Percentiles rank a stretch among this genome's conserved stretches.
Evolutionary conservation across 2,888 invertebrate species (phyloP).

Genomic region (Agrotis ipsilon): DNA sequence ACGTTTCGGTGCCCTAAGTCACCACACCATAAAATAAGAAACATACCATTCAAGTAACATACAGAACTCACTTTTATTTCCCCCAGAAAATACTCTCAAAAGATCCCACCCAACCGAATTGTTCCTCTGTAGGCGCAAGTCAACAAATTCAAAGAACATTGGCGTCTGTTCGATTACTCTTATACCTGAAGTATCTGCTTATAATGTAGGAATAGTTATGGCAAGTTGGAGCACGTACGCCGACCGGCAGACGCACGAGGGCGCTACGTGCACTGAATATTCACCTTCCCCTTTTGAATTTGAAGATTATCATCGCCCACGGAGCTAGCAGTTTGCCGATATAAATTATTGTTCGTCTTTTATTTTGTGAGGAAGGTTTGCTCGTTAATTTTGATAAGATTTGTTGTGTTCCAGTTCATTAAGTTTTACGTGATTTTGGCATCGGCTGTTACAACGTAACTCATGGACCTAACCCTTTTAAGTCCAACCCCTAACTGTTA

Average conservation of each 20-base stretch:
- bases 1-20: too few relatives aligned
- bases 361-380: slow-evolving; percentile 27
- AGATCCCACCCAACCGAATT: slow-evolving; percentile 1
- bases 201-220: slow-evolving; percentile 69
- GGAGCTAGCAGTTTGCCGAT: slow-evolving; percentile 55
- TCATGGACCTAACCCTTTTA: too few relatives aligned
- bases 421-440: background rate
- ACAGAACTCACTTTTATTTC: background rate
- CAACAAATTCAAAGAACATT: slow-evolving; percentile 50
- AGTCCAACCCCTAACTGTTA: too few relatives aligned
- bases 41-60: background rate
- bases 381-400: slow-evolving; percentile 35
- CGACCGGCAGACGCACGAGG: slow-evolving; percentile 68
- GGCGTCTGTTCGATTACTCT: slow-evolving; percentile 56
- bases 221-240: slow-evolving; percentile 69
- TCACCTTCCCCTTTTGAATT: slow-evolving; percentile 69
- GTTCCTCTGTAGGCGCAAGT: slow-evolving; percentile 20
- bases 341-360: slow-evolving; percentile 59
- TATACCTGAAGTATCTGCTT: slow-evolving; percentile 57
- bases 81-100: slow-evolving; percentile 16
- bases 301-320: slow-evolving; percentile 68
- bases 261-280: slow-evolving; percentile 69
- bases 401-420: background rate
- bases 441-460: too few relatives aligned
- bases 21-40: too few relatives aligned